A percentile compares a stretch with the other conserved stretches of the same genome.
Evolutionary conservation across 2,888 invertebrate genomes (phyloP).

Genomic region (Drosophila meridiana): DNA sequence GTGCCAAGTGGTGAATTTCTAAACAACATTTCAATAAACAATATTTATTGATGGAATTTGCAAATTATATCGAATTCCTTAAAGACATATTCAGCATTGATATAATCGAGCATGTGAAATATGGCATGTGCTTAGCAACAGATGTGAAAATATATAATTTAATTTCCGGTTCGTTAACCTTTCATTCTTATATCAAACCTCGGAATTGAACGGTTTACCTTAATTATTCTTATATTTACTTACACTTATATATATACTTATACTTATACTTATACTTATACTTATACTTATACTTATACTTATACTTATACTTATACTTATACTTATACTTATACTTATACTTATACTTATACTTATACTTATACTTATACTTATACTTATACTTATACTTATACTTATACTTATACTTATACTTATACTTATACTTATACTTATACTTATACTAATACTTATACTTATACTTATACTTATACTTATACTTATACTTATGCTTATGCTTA

Average conservation of each 20-base stretch:
- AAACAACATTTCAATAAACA: constrained; percentile 29
- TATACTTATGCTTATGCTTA: constrained; percentile 3
- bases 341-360: constrained; percentile 8
- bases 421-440: constrained; percentile 3
- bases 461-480: constrained; percentile 2
- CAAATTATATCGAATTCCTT: constrained; percentile 23
- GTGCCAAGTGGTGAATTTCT: constrained; percentile 24
- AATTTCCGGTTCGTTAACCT: neutral
- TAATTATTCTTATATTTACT: neutral
- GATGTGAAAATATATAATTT: constrained; percentile 2
- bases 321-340: constrained; percentile 3
- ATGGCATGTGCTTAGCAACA: constrained; percentile 4
- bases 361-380: constrained; percentile 10
- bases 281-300: constrained; percentile 3
- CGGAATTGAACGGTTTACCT: neutral
- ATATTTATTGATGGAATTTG: constrained; percentile 8
- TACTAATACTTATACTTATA: neutral
- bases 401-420: constrained; percentile 5
- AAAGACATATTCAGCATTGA: constrained; percentile 8
- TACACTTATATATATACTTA: neutral
- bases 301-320: constrained; percentile 1
- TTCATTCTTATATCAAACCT: neutral
- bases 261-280: constrained; percentile 2
- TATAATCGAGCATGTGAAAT: neutral
- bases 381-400: constrained; percentile 7